Percentiles rank a stretch among this genome's conserved stretches.
Conservation (phyloP, 2,113 vertebrate genomes). For the Haliaeetus leucogaster region DNA sequence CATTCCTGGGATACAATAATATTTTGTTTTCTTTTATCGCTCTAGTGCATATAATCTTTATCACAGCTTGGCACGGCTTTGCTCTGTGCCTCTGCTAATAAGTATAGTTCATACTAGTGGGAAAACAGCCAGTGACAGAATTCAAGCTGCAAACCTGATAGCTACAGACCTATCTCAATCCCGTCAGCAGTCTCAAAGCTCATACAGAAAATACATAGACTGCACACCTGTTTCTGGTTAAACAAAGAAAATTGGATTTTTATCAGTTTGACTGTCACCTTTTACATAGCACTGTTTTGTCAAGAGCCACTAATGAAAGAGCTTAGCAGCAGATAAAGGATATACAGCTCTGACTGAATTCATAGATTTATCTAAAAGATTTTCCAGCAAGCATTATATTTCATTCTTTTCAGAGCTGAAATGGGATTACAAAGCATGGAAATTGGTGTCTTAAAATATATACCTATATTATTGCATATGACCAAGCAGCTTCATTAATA, state of each 20-base stretch:
- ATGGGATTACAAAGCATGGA: background rate
- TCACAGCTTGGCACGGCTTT: background rate
- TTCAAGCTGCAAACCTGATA: background rate
- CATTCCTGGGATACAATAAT: background rate
- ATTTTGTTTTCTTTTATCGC: background rate
- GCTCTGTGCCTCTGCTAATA: background rate
- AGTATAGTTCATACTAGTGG: background rate
- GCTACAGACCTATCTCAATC: background rate
- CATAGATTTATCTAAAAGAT: background rate
- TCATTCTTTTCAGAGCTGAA: constrained; percentile 3
- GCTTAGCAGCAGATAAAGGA: background rate
- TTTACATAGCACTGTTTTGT: constrained; percentile 7
- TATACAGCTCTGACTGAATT: background rate
- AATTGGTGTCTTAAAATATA: background rate
- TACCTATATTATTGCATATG: background rate
- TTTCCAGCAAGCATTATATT: constrained; percentile 8
- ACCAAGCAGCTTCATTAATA: constrained; percentile 9
- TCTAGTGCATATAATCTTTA: background rate
- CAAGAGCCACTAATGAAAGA: constrained; percentile 27
- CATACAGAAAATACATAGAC: background rate
- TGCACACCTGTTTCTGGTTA: background rate
- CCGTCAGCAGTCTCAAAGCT: background rate
- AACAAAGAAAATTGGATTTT: constrained; percentile 26
- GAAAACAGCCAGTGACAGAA: background rate
- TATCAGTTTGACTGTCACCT: background rate